Evolutionary conservation across 2,113 vertebrate genomes (phyloP).

Genomic region (Ochotona princeps): DNA sequence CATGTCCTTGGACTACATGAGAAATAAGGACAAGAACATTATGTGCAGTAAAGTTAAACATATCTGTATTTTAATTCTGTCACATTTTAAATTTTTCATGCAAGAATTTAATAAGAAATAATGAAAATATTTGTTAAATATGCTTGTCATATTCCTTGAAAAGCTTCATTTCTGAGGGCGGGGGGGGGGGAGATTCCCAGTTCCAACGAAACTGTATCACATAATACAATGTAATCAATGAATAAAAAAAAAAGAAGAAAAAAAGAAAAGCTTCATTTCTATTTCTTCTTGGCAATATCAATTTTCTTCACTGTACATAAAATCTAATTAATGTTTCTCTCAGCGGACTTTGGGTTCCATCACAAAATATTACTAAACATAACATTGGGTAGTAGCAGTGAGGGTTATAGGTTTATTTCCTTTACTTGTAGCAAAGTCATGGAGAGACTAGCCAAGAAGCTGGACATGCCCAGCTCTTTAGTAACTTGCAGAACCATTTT

Average conservation of each 20-base stretch:
- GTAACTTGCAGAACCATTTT: not conserved
- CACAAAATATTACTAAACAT: not conserved
- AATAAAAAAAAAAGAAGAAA: too few relatives aligned
- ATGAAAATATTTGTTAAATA: not conserved
- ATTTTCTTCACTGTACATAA: not conserved
- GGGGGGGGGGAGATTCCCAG: too few relatives aligned
- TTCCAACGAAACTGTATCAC: too few relatives aligned
- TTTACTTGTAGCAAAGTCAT: not conserved
- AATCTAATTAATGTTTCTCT: not conserved
- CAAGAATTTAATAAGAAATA: not conserved
- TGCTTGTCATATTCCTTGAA: not conserved
- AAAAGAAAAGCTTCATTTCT: constrained; percentile 13
- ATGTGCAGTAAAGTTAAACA: not conserved
- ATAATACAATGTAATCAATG: too few relatives aligned
- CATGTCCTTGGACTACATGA: not conserved
- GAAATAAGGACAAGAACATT: not conserved
- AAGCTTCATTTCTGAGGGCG: constrained; percentile 19
- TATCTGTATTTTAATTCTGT: not conserved
- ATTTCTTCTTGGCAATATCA: not conserved
- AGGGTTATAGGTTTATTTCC: not conserved
- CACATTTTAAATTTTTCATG: not conserved
- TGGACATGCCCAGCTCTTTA: not conserved
- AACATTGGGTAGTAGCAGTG: not conserved
- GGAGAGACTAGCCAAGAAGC: not conserved
- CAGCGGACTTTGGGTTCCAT: not conserved